Conservation (phyloP, 1,140 invertebrate species). For the Lucilia sericata region DNA sequence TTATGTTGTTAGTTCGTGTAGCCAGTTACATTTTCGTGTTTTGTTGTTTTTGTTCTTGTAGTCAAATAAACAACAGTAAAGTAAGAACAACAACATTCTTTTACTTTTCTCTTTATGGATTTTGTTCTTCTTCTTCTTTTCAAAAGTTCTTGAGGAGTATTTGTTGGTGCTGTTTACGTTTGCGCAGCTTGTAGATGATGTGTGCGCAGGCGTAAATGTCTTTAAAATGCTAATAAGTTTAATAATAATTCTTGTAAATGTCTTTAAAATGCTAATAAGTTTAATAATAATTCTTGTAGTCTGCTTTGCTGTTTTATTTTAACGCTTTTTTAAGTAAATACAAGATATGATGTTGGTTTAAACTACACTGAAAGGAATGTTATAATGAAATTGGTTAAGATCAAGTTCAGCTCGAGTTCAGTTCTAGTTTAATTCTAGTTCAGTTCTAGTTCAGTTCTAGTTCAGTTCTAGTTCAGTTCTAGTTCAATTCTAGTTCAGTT, state of each 20-base stretch:
- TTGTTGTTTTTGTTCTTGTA: not conserved
- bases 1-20: not conserved
- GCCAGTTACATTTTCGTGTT: not conserved
- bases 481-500: no score
- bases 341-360: not conserved
- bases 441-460: no score
- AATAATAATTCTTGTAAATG: conserved; percentile 10
- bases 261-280: conserved; percentile 14
- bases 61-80: not conserved
- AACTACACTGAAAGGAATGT: not conserved
- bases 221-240: conserved; percentile 15
- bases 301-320: not conserved
- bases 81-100: not conserved
- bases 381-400: not conserved
- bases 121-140: not conserved
- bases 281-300: not conserved
- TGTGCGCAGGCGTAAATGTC: not conserved
- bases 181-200: not conserved
- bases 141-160: not conserved
- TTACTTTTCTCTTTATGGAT: not conserved
- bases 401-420: no score
- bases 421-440: no score
- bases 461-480: no score
- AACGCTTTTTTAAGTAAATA: not conserved
- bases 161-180: not conserved